These are phyloP conservation scores for Gnatocerus cornutus DNA, from an alignment of 2,888 invertebrate genomes.

Conservation along the genomic window DNA sequence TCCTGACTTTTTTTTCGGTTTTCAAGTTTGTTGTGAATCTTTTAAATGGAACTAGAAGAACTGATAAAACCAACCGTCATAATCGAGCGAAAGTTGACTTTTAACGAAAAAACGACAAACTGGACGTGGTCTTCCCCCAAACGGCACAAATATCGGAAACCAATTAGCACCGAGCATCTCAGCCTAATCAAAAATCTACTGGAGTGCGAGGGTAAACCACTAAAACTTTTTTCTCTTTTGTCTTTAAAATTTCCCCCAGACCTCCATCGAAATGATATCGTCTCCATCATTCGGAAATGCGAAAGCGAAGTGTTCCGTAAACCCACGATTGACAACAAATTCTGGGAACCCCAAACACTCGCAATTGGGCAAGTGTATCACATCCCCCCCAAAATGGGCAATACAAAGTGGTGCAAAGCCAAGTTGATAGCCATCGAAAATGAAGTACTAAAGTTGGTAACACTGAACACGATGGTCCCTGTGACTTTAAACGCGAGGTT, in stretches of 20 bases:
- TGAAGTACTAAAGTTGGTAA: background rate
- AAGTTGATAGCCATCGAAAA: background rate
- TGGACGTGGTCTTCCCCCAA: conserved; percentile 2
- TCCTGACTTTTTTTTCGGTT: no score
- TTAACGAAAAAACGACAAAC: background rate
- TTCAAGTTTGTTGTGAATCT: no score
- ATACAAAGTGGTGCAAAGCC: conserved; percentile 7
- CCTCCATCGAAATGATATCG: background rate
- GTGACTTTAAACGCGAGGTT: background rate
- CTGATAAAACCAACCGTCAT: background rate
- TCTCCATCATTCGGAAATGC: no score
- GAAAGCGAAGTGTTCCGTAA: no score
- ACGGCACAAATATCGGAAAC: background rate
- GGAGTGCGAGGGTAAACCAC: background rate
- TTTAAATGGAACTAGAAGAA: background rate
- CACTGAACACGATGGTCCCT: background rate
- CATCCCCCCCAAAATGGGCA: background rate
- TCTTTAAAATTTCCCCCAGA: no score
- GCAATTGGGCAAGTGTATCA: background rate
- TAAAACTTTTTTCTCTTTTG: no score
- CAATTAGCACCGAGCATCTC: background rate
- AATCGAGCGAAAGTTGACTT: background rate
- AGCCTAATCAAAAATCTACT: background rate
- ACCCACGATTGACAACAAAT: background rate
- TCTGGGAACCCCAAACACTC: conserved; percentile 7